phyloP scores from a whole-genome alignment of 2,797 vertebrate species.

The Poeciliopsis paucimaculata region DNA sequence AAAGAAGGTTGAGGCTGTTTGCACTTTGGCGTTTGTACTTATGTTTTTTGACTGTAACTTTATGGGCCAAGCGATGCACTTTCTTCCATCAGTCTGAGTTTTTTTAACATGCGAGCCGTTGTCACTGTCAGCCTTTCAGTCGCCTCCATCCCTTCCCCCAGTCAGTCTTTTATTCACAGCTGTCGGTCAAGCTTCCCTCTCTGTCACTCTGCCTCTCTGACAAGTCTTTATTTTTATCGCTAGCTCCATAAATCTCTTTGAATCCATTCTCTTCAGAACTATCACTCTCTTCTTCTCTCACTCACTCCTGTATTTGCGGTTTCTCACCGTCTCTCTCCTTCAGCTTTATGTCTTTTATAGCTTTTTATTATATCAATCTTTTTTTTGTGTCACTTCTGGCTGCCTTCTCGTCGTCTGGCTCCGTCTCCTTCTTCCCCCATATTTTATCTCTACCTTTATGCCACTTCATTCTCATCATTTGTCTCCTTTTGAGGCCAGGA shows the following conservation, averaged over 20 bases:
- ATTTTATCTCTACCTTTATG: constrained; percentile 48
- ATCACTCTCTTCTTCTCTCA: constrained; percentile 42
- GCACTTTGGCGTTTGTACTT: background rate
- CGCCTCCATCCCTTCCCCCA: constrained; percentile 18
- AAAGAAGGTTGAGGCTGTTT: background rate
- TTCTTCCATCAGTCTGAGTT: constrained; percentile 21
- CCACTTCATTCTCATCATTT: constrained; percentile 58
- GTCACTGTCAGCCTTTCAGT: constrained; percentile 50
- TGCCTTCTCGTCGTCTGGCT: constrained; percentile 30
- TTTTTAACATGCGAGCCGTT: constrained; percentile 19
- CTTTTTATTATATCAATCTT: constrained; percentile 39
- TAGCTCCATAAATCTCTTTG: constrained; percentile 38
- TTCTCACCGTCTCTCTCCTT: constrained; percentile 18
- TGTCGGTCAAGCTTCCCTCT: constrained; percentile 20
- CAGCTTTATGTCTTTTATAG: constrained; percentile 25
- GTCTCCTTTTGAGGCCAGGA: constrained; percentile 41
- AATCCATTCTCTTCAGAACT: constrained; percentile 30
- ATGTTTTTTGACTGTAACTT: background rate
- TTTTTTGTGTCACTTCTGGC: constrained; percentile 44
- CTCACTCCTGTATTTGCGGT: constrained; percentile 20
- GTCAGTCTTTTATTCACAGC: constrained; percentile 35
- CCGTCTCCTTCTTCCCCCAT: constrained; percentile 34
- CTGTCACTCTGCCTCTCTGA: constrained; percentile 38
- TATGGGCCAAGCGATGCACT: background rate
- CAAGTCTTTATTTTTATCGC: constrained; percentile 32